These are phyloP conservation scores for Himalopsyche tibetana DNA, from an alignment of 2,888 invertebrate species.

Conservation along the genomic window DNA sequence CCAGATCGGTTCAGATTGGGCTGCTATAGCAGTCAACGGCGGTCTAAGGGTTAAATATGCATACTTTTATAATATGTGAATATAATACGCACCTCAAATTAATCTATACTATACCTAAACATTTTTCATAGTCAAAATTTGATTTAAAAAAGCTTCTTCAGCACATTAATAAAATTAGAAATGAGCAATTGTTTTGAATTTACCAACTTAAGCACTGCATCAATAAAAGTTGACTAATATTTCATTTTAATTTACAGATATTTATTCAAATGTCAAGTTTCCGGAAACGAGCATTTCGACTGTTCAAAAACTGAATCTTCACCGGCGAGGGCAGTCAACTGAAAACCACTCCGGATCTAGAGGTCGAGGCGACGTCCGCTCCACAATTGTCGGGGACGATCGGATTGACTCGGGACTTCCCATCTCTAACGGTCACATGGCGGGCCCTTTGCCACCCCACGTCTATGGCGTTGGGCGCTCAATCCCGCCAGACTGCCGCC, in stretches of 20 bases:
- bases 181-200: neutral
- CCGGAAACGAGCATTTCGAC: constrained; percentile 45
- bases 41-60: no score
- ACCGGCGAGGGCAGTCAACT: constrained; percentile 32
- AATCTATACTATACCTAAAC: no score
- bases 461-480: constrained; percentile 42
- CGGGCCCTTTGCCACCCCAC: neutral
- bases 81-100: no score
- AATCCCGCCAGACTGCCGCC: constrained; percentile 13
- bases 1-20: no score
- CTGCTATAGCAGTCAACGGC: no score
- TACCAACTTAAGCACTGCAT: neutral
- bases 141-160: neutral
- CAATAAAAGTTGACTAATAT: neutral
- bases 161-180: neutral
- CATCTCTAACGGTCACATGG: neutral
- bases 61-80: no score
- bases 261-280: constrained; percentile 64
- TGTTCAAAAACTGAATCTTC: constrained; percentile 52
- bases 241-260: constrained; percentile 58
- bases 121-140: no score
- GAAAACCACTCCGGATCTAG: constrained; percentile 2
- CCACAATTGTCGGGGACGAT: neutral
- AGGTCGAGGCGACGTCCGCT: neutral
- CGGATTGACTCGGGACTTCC: neutral